Evolutionary conservation across 2,888 invertebrate genomes (phyloP).

Genomic region (Tetramorium bicarinatum): DNA sequence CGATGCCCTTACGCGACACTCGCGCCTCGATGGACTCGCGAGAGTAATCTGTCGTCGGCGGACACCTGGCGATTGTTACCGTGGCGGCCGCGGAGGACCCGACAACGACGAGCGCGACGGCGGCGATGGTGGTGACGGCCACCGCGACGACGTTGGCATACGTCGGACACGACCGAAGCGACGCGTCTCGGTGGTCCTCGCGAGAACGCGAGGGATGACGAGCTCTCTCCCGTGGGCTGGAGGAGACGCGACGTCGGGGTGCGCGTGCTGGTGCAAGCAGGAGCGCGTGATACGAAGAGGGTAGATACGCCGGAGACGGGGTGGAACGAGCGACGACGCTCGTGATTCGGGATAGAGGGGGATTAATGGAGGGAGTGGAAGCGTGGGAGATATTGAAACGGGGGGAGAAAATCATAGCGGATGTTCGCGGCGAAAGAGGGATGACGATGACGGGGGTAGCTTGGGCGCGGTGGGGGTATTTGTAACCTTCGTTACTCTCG

Average conservation of each 20-base stretch:
- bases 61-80: conserved; percentile 27
- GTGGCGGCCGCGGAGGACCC: conserved; percentile 18
- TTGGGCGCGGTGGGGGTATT: conserved; percentile 27
- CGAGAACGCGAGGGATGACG: conserved; percentile 49
- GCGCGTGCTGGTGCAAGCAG: conserved; percentile 21
- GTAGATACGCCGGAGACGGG: conserved; percentile 40
- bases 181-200: conserved; percentile 55
- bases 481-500: conserved; percentile 43
- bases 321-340: conserved; percentile 25
- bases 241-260: conserved; percentile 32
- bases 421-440: conserved; percentile 24
- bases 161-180: conserved; percentile 57
- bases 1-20: conserved; percentile 26
- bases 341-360: conserved; percentile 46
- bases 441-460: conserved; percentile 19
- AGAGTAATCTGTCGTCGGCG: conserved; percentile 15
- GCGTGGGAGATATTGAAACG: conserved; percentile 63
- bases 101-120: conserved; percentile 41
- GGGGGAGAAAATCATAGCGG: conserved; percentile 41
- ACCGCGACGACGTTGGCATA: conserved; percentile 43
- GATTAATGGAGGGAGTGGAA: conserved; percentile 56
- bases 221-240: conserved; percentile 13
- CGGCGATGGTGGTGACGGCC: conserved; percentile 29
- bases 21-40: conserved; percentile 19
- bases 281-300: conserved; percentile 21